Base-by-base conservation (phyloP, 2,797 vertebrate species). In the Cynopterus sphinx region DNA sequence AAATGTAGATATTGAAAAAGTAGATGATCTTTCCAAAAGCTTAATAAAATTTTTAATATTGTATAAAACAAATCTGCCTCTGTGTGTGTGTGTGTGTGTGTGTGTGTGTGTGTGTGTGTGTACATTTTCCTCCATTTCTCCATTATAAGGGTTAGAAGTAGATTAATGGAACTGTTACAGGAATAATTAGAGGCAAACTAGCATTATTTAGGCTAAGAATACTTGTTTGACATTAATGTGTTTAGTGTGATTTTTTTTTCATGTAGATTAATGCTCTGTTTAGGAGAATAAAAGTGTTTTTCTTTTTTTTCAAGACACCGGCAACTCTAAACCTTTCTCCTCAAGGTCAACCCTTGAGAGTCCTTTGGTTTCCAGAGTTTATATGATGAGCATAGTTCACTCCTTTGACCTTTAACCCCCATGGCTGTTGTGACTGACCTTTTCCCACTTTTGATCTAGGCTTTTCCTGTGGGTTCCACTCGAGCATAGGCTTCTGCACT, bases 21-120 rank as follows among this genome's bases (percentile, higher is more conserved):
- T 61, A 67, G 81, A 87, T 95, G 81, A 81, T 91, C 21, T 89
- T 95, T 77, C 31, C 10, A 49, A 95, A 96, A 83, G 67, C 67
- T 86, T 95, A 85, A 90, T 68, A 78, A 43, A 87, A 96, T 90
- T 31, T 0, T 15, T 88, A 83, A 55, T 95, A 67, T 24, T 46
- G 2, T 68, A 36, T 36, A 87, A 83, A 93, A 61, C 17, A 67
- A 90, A 11, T 46, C 73, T 77, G 73, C 10, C 78, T 41, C 13
- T 31, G 16, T 74, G 4, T 61, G 0, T 33, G 2, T 24, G 8
- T n/a, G 5, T 17, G 8, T 57, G 36, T 28, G 2, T 57, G 36
- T 31, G 2, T 46, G 17, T 33, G 16, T 75, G 4, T 55, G 0
- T 33, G 2, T 24, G 10, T n/a, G 6, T 31, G 10, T 59, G 39